These are phyloP conservation scores for Brienomyrus brachyistius DNA, from an alignment of 2,113 vertebrate genomes.

Conservation along the genomic window DNA sequence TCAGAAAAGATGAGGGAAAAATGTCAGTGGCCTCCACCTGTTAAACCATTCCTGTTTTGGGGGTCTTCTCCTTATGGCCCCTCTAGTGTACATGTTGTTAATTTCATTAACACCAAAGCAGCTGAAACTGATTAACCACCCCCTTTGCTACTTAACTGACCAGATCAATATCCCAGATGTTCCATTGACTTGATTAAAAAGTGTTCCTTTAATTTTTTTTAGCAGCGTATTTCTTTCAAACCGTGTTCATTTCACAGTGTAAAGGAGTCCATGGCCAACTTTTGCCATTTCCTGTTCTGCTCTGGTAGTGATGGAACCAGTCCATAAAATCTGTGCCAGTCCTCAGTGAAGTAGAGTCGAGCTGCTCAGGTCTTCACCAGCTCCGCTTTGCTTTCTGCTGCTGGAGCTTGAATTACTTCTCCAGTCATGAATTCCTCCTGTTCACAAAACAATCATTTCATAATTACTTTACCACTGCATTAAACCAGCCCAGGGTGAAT, in stretches of 20 bases:
- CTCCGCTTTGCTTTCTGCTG: slow-evolving; percentile 61
- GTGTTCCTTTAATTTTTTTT: no score
- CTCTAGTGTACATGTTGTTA: no score
- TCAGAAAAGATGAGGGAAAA: no score
- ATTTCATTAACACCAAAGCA: no score
- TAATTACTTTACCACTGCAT: background rate
- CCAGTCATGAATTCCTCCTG: slow-evolving; percentile 85
- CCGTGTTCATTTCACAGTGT: background rate
- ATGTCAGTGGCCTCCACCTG: no score
- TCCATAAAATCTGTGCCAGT: background rate
- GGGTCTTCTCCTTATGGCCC: no score
- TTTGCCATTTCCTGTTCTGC: background rate
- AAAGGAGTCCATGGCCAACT: background rate
- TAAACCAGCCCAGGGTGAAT: background rate
- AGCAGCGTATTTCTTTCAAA: background rate
- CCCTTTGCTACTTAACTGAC: no score
- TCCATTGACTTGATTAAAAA: no score
- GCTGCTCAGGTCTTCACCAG: slow-evolving; percentile 69
- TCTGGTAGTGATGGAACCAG: background rate
- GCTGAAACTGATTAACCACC: no score
- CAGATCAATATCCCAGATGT: no score
- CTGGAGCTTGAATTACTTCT: slow-evolving; percentile 70
- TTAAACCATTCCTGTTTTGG: no score
- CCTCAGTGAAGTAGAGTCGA: background rate
- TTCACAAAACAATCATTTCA: slow-evolving; percentile 25